Conservation (phyloP, 2,888 invertebrate genomes). For the Fragum fragum region DNA sequence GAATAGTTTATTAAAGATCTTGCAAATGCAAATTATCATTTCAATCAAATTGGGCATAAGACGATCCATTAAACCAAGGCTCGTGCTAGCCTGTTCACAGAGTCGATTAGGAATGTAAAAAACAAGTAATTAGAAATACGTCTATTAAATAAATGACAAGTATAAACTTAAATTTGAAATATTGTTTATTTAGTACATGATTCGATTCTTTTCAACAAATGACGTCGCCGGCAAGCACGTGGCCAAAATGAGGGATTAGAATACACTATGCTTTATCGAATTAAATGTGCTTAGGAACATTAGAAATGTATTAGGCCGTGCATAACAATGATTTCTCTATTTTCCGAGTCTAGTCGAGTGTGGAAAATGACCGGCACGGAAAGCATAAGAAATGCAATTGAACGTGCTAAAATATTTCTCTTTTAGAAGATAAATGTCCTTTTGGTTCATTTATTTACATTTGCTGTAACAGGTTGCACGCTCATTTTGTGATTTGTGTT, state of each 20-base stretch:
- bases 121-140: no score
- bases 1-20: no score
- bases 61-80: no score
- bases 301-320: slow-evolving; percentile 20
- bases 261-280: neutral
- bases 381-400: slow-evolving; percentile 26
- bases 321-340: slow-evolving; percentile 27
- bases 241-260: neutral
- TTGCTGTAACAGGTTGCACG: neutral
- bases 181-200: neutral
- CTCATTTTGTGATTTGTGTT: slow-evolving; percentile 11
- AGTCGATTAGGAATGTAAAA: no score
- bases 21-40: no score
- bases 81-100: no score
- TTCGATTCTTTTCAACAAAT: slow-evolving; percentile 29
- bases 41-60: no score
- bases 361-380: slow-evolving; percentile 18
- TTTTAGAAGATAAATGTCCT: slow-evolving; percentile 12
- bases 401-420: slow-evolving; percentile 14
- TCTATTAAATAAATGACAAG: no score
- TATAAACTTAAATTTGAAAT: neutral
- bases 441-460: slow-evolving; percentile 1
- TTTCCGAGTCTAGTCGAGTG: neutral
- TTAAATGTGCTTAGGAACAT: slow-evolving; percentile 13
- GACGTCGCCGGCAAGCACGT: slow-evolving; percentile 52